These are phyloP conservation scores for Drosophila testacea DNA, from an alignment of 2,888 invertebrate species.

Conservation along the genomic window DNA sequence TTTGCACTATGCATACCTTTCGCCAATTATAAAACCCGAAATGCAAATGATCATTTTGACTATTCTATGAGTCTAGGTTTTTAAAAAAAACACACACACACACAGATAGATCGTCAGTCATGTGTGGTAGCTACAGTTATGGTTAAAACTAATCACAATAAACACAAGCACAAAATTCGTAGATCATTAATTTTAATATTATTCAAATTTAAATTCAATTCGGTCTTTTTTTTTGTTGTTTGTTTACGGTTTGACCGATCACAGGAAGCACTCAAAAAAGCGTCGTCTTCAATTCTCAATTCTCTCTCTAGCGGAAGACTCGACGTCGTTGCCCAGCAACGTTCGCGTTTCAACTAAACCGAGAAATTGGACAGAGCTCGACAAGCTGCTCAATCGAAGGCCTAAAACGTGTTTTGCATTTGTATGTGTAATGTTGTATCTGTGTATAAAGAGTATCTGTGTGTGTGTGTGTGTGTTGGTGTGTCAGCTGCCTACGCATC, in stretches of 20 bases:
- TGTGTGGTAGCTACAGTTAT: conserved; percentile 37
- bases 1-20: conserved; percentile 84
- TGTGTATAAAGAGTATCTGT: background rate
- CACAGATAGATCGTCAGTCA: background rate
- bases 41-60: conserved; percentile 87
- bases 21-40: conserved; percentile 87
- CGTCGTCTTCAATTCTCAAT: background rate
- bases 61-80: conserved; percentile 29
- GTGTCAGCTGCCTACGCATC: conserved; percentile 56
- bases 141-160: conserved; percentile 37
- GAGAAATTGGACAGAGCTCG: conserved; percentile 46
- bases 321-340: conserved; percentile 64
- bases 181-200: conserved; percentile 47
- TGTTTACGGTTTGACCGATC: conserved; percentile 48
- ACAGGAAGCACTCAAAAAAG: conserved; percentile 55
- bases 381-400: conserved; percentile 33
- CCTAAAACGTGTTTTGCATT: conserved; percentile 15
- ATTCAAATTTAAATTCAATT: conserved; percentile 48
- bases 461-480: conserved; percentile 24
- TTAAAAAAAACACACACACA: conserved; percentile 10
- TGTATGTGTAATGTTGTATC: background rate
- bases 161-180: conserved; percentile 29
- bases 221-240: conserved; percentile 5
- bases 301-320: conserved; percentile 36
- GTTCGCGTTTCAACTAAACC: conserved; percentile 76